These are phyloP conservation scores for Operophtera brumata DNA, from an alignment of 2,888 invertebrate species.

Conservation along the genomic window DNA sequence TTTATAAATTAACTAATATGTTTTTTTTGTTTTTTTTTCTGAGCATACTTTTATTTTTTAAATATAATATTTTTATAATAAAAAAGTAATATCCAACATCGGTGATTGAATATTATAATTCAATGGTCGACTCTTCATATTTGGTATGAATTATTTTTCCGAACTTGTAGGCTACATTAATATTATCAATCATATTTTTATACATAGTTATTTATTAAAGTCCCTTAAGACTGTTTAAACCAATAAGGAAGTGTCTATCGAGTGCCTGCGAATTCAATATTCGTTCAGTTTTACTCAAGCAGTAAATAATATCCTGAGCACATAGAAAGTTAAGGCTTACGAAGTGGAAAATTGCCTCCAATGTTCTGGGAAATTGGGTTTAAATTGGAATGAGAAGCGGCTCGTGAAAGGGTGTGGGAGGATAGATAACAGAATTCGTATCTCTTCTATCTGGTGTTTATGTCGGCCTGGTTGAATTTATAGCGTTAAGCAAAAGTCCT, in stretches of 20 bases:
- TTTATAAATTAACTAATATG: too few relatives aligned
- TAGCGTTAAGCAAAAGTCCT: slow-evolving; percentile 2
- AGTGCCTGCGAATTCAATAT: slow-evolving; percentile 11
- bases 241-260: slow-evolving; percentile 7
- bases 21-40: too few relatives aligned
- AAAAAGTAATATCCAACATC: too few relatives aligned
- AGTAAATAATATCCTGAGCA: slow-evolving; percentile 16
- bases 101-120: too few relatives aligned
- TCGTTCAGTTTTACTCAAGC: slow-evolving; percentile 7
- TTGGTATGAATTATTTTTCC: too few relatives aligned
- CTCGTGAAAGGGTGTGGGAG: slow-evolving; percentile 27
- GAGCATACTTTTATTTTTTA: too few relatives aligned
- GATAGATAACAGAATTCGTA: slow-evolving; percentile 25
- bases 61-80: too few relatives aligned
- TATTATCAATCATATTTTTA: too few relatives aligned
- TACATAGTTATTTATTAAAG: too few relatives aligned
- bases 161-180: too few relatives aligned
- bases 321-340: slow-evolving; percentile 22
- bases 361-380: slow-evolving; percentile 33
- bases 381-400: slow-evolving; percentile 26
- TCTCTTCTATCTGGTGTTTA: slow-evolving; percentile 18
- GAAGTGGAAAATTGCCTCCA: slow-evolving; percentile 28
- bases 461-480: slow-evolving; percentile 25
- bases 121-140: too few relatives aligned
- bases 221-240: neutral